Base-by-base conservation (phyloP, 2,797 vertebrate species). In the Neoniphon sammara region DNA sequence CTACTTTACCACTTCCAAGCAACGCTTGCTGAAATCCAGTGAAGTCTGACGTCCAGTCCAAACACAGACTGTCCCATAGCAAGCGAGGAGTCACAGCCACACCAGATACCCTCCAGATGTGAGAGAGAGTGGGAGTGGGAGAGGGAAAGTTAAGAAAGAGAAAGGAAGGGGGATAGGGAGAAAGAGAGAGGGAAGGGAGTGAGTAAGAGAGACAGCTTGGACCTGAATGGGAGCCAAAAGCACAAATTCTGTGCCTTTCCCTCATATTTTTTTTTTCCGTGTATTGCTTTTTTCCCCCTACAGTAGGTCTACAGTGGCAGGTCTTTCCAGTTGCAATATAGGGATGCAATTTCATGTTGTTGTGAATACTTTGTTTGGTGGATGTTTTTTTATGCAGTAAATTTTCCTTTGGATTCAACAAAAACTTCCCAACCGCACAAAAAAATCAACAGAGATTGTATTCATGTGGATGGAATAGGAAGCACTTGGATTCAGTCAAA, bases 71-170 rank as follows among this genome's bases (percentile, higher is more conserved):
- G 63, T 93, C 92, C 95, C 95, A 95, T 94, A 94, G 93, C 94
- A 94, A 92, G 90, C 88, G 75, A 62, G 71, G 83, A 88, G 80
- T 90, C 90, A 88, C 90, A 89, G 91, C 85, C 88, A 91, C 88
- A 75, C 59, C 80, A 94, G 94, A 95, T 91, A 92, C 92, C 92
- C 94, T 95, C 95, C 95, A 96, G 95, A 96, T 96, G 96, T 96
- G 92, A 88, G 89, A 74, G 75, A 77, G 79, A 76, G 78, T 77
- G 80, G 66, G 86, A 85, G 87, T 56, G 78, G 72, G 87, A 87
- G 80, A 76, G 81, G 76, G 82, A 83, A 84, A 69, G 80, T 83
- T 66, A 68, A 46, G 54, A 75, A 68, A 84, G 69, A 80, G 74
- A 81, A 75, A 81, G 82, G 78, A 78, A 87, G 61, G 50, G 71